Evolutionary conservation across 2,113 vertebrate species (phyloP).

Genomic region (Zosterops lateralis): DNA sequence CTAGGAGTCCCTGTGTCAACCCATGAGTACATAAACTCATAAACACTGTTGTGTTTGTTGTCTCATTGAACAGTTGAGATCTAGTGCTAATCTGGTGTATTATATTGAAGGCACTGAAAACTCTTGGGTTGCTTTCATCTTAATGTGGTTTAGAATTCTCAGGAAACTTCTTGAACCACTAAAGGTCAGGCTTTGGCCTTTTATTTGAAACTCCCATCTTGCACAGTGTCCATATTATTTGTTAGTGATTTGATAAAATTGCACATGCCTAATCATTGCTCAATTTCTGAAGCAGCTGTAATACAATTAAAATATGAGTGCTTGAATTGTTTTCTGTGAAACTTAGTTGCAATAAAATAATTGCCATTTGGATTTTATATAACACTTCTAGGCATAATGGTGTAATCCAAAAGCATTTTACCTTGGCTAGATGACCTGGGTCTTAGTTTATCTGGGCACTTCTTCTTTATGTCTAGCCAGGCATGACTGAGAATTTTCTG

Average conservation of each 20-base stretch:
- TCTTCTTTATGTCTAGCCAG: not conserved
- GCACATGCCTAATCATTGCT: not conserved
- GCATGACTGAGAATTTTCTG: not conserved
- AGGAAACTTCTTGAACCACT: not conserved
- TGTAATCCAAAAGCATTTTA: not conserved
- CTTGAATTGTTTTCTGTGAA: not conserved
- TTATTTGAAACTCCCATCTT: not conserved
- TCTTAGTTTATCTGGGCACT: not conserved
- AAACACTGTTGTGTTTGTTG: not conserved
- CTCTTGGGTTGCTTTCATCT: not conserved
- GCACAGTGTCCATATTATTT: not conserved
- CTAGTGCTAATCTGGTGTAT: not conserved
- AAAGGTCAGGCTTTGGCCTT: not conserved
- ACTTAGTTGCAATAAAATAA: not conserved
- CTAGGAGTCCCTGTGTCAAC: not conserved
- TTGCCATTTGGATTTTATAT: not conserved
- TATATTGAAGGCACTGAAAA: not conserved
- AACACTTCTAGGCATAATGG: not conserved
- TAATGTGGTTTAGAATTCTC: not conserved
- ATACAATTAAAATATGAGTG: not conserved
- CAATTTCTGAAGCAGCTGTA: not conserved
- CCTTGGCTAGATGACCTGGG: not conserved
- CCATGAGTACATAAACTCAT: fast-evolving
- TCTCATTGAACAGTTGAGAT: not conserved
- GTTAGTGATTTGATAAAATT: not conserved